phyloP scores from a whole-genome alignment of 2,113 vertebrate genomes.

The Oreochromis aureus region DNA sequence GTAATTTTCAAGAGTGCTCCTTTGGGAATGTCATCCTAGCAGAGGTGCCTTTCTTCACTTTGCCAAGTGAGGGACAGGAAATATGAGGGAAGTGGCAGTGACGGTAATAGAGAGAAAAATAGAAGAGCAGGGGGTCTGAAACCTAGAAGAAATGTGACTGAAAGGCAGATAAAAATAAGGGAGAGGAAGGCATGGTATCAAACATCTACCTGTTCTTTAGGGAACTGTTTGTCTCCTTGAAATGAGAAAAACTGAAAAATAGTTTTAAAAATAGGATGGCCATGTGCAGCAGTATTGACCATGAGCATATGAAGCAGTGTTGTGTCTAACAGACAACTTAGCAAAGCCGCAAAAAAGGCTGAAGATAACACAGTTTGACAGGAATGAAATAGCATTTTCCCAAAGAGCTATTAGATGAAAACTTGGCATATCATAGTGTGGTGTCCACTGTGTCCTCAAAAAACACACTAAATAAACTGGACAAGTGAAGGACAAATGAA shows the following conservation, averaged over 20 bases:
- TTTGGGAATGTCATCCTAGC: slow-evolving; percentile 4
- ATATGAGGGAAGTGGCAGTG: slow-evolving; percentile 4
- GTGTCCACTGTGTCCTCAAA: background rate
- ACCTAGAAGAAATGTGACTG: background rate
- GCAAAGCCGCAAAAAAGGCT: background rate
- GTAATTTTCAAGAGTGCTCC: background rate
- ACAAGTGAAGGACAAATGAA: background rate
- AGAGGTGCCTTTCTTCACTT: slow-evolving; percentile 8
- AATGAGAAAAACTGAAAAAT: background rate
- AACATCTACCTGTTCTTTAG: background rate
- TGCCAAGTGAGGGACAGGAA: slow-evolving; percentile 3
- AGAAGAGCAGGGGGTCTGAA: background rate
- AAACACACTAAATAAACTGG: background rate
- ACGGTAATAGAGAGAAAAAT: background rate
- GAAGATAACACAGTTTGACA: background rate
- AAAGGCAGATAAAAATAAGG: background rate
- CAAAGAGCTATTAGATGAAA: background rate
- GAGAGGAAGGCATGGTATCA: background rate
- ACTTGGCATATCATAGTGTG: background rate
- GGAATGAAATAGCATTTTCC: background rate
- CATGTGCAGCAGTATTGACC: background rate
- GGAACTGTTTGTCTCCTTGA: background rate
- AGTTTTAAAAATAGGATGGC: background rate
- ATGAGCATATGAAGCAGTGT: background rate
- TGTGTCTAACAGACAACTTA: background rate